Conservation (phyloP, 2,797 vertebrate genomes). For the Diplodus puntazzo region DNA sequence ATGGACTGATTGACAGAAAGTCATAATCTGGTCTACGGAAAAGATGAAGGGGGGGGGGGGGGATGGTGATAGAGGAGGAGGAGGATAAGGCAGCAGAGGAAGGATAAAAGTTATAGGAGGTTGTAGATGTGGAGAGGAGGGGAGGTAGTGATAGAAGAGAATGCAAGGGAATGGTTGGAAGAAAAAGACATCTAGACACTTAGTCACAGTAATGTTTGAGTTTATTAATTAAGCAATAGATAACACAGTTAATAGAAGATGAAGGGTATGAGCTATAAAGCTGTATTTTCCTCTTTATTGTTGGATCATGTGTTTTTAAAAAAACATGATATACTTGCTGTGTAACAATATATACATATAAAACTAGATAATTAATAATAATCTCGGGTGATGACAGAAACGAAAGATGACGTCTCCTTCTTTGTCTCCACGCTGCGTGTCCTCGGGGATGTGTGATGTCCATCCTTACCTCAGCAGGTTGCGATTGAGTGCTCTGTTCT, state of each 20-base stretch:
- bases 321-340: not conserved
- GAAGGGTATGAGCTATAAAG: not conserved
- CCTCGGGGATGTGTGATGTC: not conserved
- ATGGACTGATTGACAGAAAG: conserved; percentile 83
- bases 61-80: conserved; percentile 13
- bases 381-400: not conserved
- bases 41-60: conserved; percentile 38
- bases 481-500: not conserved
- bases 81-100: conserved; percentile 14
- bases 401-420: not conserved
- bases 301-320: not conserved
- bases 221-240: not conserved
- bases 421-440: no score
- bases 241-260: not conserved
- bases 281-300: no score
- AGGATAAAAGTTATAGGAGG: conserved; percentile 28
- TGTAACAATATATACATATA: not conserved
- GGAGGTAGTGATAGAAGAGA: conserved; percentile 19
- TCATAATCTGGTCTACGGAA: conserved; percentile 71
- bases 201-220: not conserved
- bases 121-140: conserved; percentile 5
- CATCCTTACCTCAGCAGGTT: not conserved
- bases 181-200: no score
- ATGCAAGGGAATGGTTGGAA: conserved; percentile 31
- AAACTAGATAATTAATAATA: not conserved